phyloP scores from a whole-genome alignment of 2,888 invertebrate genomes.

The Agonopterix alstromeriana region DNA sequence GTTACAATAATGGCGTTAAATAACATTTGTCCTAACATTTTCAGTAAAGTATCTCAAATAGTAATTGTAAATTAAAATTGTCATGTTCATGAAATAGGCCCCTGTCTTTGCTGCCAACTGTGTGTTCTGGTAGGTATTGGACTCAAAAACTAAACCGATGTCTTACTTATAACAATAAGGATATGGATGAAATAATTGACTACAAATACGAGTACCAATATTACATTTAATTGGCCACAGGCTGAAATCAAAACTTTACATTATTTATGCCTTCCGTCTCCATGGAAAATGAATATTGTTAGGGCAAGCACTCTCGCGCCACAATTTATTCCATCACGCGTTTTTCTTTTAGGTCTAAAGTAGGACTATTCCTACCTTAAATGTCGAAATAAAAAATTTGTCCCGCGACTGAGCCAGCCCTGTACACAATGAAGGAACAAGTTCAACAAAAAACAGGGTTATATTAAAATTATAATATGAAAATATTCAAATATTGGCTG shows the following conservation, averaged over 20 bases:
- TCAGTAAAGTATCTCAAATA: too few species aligned
- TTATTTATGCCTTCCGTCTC: slow-evolving; percentile 44
- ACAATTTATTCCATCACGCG: neutral
- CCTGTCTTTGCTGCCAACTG: too few species aligned
- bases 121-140: too few species aligned
- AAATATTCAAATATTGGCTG: slow-evolving; percentile 75
- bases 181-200: slow-evolving; percentile 49
- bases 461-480: slow-evolving; percentile 77
- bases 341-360: neutral
- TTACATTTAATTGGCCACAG: slow-evolving; percentile 72
- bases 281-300: slow-evolving; percentile 39
- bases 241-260: slow-evolving; percentile 73
- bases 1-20: too few species aligned
- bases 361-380: neutral
- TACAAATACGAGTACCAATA: slow-evolving; percentile 63
- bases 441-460: slow-evolving; percentile 73
- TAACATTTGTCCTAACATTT: too few species aligned
- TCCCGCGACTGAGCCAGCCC: slow-evolving; percentile 39
- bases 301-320: slow-evolving; percentile 37
- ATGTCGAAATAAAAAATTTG: slow-evolving; percentile 4
- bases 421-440: slow-evolving; percentile 68
- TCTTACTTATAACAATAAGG: neutral
- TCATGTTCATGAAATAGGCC: too few species aligned
- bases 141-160: too few species aligned
- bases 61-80: too few species aligned